A percentile compares a stretch with the other conserved stretches of the same genome.
Conservation (phyloP, 2,113 vertebrate genomes). For the Atractosteus spatula region DNA sequence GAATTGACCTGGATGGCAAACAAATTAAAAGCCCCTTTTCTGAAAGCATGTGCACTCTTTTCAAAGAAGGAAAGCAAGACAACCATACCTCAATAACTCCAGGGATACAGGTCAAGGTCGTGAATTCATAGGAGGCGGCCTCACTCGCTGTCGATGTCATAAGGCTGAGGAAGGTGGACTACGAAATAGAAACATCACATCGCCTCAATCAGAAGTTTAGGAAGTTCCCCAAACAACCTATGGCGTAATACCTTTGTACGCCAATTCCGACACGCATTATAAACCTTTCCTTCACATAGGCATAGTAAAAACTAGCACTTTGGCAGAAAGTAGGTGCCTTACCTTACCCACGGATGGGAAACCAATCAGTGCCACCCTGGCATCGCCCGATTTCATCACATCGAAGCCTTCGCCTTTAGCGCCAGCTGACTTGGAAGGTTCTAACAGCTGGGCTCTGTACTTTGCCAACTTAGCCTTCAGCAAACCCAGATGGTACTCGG, state of each 20-base stretch:
- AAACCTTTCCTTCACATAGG: too few relatives aligned
- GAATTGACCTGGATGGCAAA: not conserved
- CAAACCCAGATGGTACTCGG: constrained; percentile 94
- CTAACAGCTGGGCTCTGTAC: constrained; percentile 91
- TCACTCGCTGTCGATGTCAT: constrained; percentile 97
- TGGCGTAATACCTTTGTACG: too few relatives aligned
- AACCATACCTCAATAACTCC: constrained; percentile 89
- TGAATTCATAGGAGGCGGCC: constrained; percentile 94
- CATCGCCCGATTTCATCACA: constrained; percentile 98
- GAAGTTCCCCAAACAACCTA: too few relatives aligned
- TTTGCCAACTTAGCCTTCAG: constrained; percentile 96
- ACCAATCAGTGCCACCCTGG: constrained; percentile 92
- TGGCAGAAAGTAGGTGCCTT: constrained; percentile 44
- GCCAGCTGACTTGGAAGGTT: constrained; percentile 86
- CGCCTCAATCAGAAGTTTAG: too few relatives aligned
- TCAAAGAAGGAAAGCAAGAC: not conserved
- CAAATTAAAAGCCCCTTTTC: not conserved
- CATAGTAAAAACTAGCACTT: too few relatives aligned
- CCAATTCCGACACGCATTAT: too few relatives aligned
- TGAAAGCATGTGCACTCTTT: too few relatives aligned
- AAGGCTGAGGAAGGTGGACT: constrained; percentile 96
- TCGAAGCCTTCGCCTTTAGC: constrained; percentile 96
- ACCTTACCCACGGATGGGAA: constrained; percentile 99
- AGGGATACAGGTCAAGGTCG: constrained; percentile 94
- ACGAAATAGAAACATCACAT: constrained; percentile 34